Base-by-base conservation (phyloP, 2,113 vertebrate genomes). In the Paedocypris sp. region DNA sequence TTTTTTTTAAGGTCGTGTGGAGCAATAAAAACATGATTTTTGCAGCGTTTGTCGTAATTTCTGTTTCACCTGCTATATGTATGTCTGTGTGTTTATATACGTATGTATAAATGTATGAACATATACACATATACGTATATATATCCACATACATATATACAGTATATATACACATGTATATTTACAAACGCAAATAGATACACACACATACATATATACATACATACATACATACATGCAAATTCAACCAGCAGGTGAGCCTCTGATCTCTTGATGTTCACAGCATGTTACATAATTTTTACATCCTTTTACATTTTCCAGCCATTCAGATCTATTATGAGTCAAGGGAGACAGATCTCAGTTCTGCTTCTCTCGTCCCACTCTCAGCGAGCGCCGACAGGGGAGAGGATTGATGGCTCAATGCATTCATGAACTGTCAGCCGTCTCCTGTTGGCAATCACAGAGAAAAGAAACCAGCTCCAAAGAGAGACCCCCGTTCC, bases 351-450 rank as follows among this genome's bases (percentile, higher is more conserved):
- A n/a, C 6, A 50, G 50, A 32, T 49, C 35, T 3, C 19, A 13
- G 15, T 42, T 42, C 1, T 42, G 45, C 52, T 43, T 59, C 47
- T 42, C 42, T 62, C 33, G 16, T 66, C 63, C 72, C 75, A 74
- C 32, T 57, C 73, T 48, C 66, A 79, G 68, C 73, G 75, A 77
- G 72, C 65, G 54, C 48, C 38, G 77, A 80, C 76, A 59, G 67
- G 64, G 46, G 62, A 48, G 32, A 45, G 64, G 77, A 84, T 77
- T 75, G 80, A 85, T 78, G 72, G 66, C 12, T 64, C 66, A 57
- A 35, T 64, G 66, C 52, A 60, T 57, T 63, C 11, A 47, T 80
- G 81, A 84, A 77, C 68, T 66, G 78, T 83, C 84, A 78, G 79
- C 79, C 50, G 16, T 53, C 25, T 54, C 57, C 57, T 54, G 62